Percentiles rank a stretch among this genome's conserved stretches.
Conservation (phyloP, 2,888 invertebrate genomes). For the Halocaridina rubra region DNA sequence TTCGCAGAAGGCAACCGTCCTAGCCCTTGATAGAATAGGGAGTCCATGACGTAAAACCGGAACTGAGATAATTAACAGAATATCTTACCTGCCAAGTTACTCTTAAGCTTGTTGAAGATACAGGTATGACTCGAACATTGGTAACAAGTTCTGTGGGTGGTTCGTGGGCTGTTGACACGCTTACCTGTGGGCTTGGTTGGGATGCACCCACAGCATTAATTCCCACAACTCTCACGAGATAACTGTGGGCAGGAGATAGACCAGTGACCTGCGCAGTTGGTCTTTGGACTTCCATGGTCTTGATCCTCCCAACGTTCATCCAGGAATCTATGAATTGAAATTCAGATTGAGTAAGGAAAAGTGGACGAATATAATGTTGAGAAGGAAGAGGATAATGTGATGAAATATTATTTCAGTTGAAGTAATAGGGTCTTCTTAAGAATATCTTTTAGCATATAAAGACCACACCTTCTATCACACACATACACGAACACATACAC, state of each 20-base stretch:
- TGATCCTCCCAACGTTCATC: slow-evolving; percentile 44
- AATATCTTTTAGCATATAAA: too few relatives aligned
- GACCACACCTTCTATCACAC: too few relatives aligned
- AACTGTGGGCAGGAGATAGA: slow-evolving; percentile 49
- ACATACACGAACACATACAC: too few relatives aligned
- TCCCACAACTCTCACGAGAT: slow-evolving; percentile 48
- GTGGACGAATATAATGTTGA: too few relatives aligned
- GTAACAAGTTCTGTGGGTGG: slow-evolving; percentile 50
- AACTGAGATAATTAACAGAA: too few relatives aligned
- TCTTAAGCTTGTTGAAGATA: slow-evolving; percentile 48
- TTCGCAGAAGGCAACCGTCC: too few relatives aligned
- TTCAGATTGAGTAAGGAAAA: too few relatives aligned
- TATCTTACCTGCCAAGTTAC: slow-evolving; percentile 60
- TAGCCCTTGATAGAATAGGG: too few relatives aligned
- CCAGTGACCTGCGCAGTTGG: slow-evolving; percentile 10
- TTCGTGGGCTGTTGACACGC: slow-evolving; percentile 55
- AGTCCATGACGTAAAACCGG: too few relatives aligned
- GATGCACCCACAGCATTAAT: slow-evolving; percentile 53
- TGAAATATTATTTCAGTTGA: too few relatives aligned
- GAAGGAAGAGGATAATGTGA: too few relatives aligned
- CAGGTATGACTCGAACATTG: slow-evolving; percentile 39
- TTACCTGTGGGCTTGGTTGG: slow-evolving; percentile 44
- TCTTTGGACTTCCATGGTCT: slow-evolving; percentile 32
- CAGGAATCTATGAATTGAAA: slow-evolving; percentile 43
- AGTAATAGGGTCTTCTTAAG: too few relatives aligned